phyloP scores from a whole-genome alignment of 2,113 vertebrate genomes.

The Polypterus bichir region DNA sequence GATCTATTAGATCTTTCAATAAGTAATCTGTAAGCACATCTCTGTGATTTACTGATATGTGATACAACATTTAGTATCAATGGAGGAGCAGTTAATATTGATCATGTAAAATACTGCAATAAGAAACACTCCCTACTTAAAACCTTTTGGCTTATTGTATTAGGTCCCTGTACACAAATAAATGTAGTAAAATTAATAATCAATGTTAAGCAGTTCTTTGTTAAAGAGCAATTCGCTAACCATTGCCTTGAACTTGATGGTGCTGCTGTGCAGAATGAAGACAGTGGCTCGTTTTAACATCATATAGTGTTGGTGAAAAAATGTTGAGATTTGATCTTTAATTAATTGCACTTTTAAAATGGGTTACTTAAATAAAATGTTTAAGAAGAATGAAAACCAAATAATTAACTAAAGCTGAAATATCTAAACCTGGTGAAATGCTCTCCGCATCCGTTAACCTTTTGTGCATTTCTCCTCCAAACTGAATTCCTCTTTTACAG shows the following conservation, averaged over 20 bases:
- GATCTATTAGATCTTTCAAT: conserved; percentile 74
- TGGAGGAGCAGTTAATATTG: conserved; percentile 69
- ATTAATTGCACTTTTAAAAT: neutral
- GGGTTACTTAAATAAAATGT: neutral
- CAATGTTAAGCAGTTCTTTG: conserved; percentile 64
- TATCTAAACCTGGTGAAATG: too few relatives aligned
- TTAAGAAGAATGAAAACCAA: neutral
- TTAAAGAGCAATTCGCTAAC: conserved; percentile 27
- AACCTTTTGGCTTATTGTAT: conserved; percentile 1
- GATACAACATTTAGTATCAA: conserved; percentile 73
- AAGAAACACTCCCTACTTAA: conserved; percentile 7
- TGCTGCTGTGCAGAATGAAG: neutral
- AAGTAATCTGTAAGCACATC: conserved; percentile 73
- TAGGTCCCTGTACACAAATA: conserved; percentile 18
- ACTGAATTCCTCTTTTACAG: too few relatives aligned
- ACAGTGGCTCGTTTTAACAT: neutral
- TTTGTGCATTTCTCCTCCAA: too few relatives aligned
- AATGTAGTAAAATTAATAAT: conserved; percentile 65
- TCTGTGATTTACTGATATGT: conserved; percentile 74
- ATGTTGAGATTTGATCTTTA: neutral
- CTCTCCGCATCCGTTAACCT: too few relatives aligned
- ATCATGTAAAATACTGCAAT: conserved; percentile 63
- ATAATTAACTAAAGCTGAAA: too few relatives aligned
- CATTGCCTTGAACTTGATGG: neutral
- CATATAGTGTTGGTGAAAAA: neutral